Conservation (phyloP, 2,888 invertebrate species). For the Gerris lacustris region DNA sequence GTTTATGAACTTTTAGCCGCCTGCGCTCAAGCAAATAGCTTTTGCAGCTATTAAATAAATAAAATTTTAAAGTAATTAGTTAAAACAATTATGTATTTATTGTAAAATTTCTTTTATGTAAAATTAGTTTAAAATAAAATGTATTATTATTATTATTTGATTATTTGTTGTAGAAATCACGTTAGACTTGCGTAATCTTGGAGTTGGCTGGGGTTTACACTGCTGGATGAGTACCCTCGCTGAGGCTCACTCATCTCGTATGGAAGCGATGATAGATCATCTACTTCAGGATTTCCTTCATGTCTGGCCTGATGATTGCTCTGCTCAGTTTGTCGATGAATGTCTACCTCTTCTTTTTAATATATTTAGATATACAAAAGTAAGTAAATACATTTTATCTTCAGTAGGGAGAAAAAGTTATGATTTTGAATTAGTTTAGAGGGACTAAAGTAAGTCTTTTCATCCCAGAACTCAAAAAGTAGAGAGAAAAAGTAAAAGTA, state of each 20-base stretch:
- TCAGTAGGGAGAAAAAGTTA: background rate
- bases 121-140: too few relatives aligned
- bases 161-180: slow-evolving; percentile 53
- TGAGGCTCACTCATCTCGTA: slow-evolving; percentile 69
- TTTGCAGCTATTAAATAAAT: too few relatives aligned
- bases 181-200: slow-evolving; percentile 69
- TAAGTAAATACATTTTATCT: slow-evolving; percentile 35
- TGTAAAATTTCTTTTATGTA: too few relatives aligned
- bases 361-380: slow-evolving; percentile 80
- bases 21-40: too few relatives aligned
- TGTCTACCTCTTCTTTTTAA: slow-evolving; percentile 79
- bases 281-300: slow-evolving; percentile 78
- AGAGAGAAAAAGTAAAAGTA: too few relatives aligned
- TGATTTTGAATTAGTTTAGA: too few relatives aligned
- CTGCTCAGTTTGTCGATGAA: slow-evolving; percentile 78
- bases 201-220: slow-evolving; percentile 82
- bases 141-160: too few relatives aligned
- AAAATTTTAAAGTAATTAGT: too few relatives aligned
- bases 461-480: too few relatives aligned
- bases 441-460: too few relatives aligned
- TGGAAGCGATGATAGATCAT: slow-evolving; percentile 77
- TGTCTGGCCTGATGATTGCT: slow-evolving; percentile 81
- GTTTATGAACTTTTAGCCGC: too few relatives aligned
- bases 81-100: too few relatives aligned
- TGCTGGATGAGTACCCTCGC: slow-evolving; percentile 85